Base-by-base conservation (phyloP, 1,140 invertebrate genomes). In the Rhynchophorus ferrugineus region DNA sequence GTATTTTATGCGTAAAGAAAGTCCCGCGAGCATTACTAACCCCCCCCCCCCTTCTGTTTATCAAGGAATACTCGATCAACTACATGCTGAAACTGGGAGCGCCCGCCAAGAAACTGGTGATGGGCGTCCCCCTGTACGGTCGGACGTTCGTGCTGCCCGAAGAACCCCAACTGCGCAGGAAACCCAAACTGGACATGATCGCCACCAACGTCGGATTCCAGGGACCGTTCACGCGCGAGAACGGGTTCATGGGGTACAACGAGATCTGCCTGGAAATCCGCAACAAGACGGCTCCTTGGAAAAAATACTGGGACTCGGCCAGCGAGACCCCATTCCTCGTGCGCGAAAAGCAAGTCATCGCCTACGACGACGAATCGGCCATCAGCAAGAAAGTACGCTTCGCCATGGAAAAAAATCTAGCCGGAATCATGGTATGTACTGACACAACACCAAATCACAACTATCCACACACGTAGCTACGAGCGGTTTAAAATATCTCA, bases 221-320 rank as follows among this genome's bases (percentile, higher is more conserved):
- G 48, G 90, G 90, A 2, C 82, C 83, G 1, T 88, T 77, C 55
- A 93, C 88, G 0, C 72, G 75, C n/a, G 83, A 91, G 67, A 76
- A 81, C 60, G 91, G 91, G 1, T 89, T 90, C 57, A 78, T 92
- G 67, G 87, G 89, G 13, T 95, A 91, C 63, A 92, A 93, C 69
- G 89, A 93, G 80, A 81, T 84, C 19, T 84, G 82, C 54, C 53
- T 71, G 21, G 77, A 81, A 59, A 52, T 82, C n/a, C 62, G 69
- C 2, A 76, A 75, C 41, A 68, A 68, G 42, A 67, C 70, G 0
- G 58, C 66, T 2, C 62, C 63, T 1, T 83, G 78, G 80, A 70
- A 60, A 1, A 68, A 67, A 34, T 73, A 75, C 37, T 85, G 82
- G 81, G 80, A 85, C 60, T 69, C 75, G 0, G 65, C 72, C 34